Evolutionary conservation across 1,140 invertebrate genomes (phyloP), one percentile per base, ranked within the genome.

Genomic region (Matsumurasca onukii): DNA sequence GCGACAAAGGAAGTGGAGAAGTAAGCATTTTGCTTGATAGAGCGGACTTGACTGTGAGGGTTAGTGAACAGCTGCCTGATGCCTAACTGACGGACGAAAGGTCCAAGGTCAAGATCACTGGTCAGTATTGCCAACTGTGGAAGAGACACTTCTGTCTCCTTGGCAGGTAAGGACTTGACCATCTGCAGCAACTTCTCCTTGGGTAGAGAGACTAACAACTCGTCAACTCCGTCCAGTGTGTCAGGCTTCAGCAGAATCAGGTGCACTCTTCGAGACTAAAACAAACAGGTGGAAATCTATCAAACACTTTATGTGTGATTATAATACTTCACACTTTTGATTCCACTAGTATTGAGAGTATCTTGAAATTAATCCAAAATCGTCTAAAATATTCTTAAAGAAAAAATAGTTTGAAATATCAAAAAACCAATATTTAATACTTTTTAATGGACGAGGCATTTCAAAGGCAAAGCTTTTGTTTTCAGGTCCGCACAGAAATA

Each of bases 1-100:
- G 76, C 71, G 12, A 74, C 72, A 63, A 78, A 78, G 29, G 76
- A 76, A 3, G 76, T 77, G 29, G 75, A 73, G 48, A 78, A 77
- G 61, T 75, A 78, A 15, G 74, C 73, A 57, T 76, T 76, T 55
- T 78, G 76, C 30, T 70, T 76, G 22, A 78, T 69, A 9, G 72
- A 73, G 24, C 69, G 67, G n/a, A 76, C 70, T 24, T 70, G 64
- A 5, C 31, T 49, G 34, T 20, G 62, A 13, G 49, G 31, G 24
- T 67, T 34, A 22, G 67, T 61, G n/a, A 77, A 76, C 1, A 69
- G 70, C 0, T 65, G 45, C 15, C 71, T 68, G 1, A 77, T 48
- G 15, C 76, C 72, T 13, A 75, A 67, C 49, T 72, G 68, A 31
- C 70, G 71, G 5, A 78, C 69, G 27, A 75, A 73, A n/a, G 70